These are phyloP conservation scores for Neuroterus valhalla DNA, from an alignment of 1,140 invertebrate genomes.

Conservation along the genomic window DNA sequence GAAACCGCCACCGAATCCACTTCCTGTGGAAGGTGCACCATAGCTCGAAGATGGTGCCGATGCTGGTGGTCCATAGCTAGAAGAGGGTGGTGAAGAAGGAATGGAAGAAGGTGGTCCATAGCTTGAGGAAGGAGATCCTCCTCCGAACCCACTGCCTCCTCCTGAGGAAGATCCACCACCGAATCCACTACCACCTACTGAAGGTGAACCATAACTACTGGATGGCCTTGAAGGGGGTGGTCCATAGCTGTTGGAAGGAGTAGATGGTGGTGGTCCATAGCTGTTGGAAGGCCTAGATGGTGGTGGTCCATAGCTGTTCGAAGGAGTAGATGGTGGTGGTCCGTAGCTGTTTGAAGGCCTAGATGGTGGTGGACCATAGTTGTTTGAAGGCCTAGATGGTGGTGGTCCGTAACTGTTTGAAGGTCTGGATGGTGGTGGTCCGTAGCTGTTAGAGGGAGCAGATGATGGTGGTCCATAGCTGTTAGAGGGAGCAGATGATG, in stretches of 20 bases:
- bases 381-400: slow-evolving; percentile 6
- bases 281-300: slow-evolving; percentile 70
- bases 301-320: slow-evolving; percentile 56
- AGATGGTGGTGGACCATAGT: slow-evolving; percentile 1
- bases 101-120: slow-evolving; percentile 67
- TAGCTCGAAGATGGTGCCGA: slow-evolving; percentile 66
- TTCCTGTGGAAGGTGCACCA: slow-evolving; percentile 62
- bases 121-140: slow-evolving; percentile 55
- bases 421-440: slow-evolving; percentile 54
- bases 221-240: slow-evolving; percentile 59
- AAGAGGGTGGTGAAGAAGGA: slow-evolving; percentile 66
- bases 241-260: neutral
- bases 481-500: slow-evolving; percentile 59
- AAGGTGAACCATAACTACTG: slow-evolving; percentile 67
- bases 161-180: slow-evolving; percentile 59
- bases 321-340: neutral
- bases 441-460: slow-evolving; percentile 51
- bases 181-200: slow-evolving; percentile 30
- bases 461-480: slow-evolving; percentile 61
- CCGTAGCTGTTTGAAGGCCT: neutral
- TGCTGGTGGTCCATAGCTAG: slow-evolving; percentile 65
- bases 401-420: slow-evolving; percentile 41
- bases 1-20: slow-evolving; percentile 66
- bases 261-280: slow-evolving; percentile 72
- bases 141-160: slow-evolving; percentile 50